Evolutionary conservation across 2,888 invertebrate species (phyloP), one percentile per base, ranked within the genome.

Genomic region (Tortrix viridana): DNA sequence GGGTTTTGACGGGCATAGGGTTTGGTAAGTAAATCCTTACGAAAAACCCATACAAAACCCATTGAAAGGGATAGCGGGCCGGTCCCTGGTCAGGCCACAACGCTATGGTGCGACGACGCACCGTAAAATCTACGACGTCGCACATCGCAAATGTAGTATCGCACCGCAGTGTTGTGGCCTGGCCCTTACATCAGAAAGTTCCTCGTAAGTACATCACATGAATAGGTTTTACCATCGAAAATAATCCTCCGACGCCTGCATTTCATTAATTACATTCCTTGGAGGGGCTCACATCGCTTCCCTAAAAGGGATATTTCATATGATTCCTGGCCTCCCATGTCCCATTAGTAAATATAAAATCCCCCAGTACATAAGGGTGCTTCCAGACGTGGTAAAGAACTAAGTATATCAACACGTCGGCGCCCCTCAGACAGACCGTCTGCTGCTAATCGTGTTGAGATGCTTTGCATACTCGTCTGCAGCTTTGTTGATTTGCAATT

Each of bases 321-420:
- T 58, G 53, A 43, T 50, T 57, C 46, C 50, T 19, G 22, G 14
- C 41, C 22, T 55, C 22, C 53, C 16, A 23, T 18, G 16, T 16
- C 7, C 22, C 47, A 47, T 53, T 53, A 41, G 53, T 53, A 22
- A 26, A 44, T 55, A 55, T 55, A 44, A 55, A 44, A 55, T 44
- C 54, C 53, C 48, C 58, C 46, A 20, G 57, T 63, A 63, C 52
- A 63, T 63, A 63, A 47, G 62, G 62, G 63, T 53, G 63, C 37
- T 47, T 37, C 56, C 62, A 62, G 62, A 62, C 63, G 32, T 23
- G 22, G 57, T 52, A 57, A 62, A 56, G 62, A 62, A 47, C 57
- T 58, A 63, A 63, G 58, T 63, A 63, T 63, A 63, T 63, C 53
- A 58, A 58, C 58, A 58, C 57, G 63, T 58, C 58, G n/a, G 18